phyloP scores from a whole-genome alignment of 2,888 invertebrate species.

The Limnephilus rhombicus region DNA sequence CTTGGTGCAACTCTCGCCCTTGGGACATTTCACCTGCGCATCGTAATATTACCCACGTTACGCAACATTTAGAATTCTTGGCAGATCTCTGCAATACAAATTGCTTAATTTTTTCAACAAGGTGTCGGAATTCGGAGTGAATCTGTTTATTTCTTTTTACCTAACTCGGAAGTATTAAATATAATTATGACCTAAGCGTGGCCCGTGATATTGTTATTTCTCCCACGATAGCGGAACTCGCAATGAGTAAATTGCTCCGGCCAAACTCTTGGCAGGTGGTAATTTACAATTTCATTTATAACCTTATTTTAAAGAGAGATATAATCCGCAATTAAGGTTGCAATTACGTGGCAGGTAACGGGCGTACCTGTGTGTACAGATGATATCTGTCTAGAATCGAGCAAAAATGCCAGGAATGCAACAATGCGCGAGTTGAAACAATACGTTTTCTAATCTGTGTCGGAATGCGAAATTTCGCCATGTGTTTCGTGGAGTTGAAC shows the following conservation, averaged over 20 bases:
- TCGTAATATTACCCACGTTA: not conserved
- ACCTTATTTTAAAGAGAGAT: conserved; percentile 32
- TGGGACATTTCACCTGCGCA: not conserved
- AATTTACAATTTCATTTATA: conserved; percentile 35
- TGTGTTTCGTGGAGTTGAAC: conserved; percentile 7
- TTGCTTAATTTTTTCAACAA: not conserved
- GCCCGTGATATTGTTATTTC: not conserved
- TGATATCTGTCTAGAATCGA: conserved; percentile 36
- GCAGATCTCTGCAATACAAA: not conserved
- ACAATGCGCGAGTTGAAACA: conserved; percentile 44
- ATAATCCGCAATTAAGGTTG: conserved; percentile 41
- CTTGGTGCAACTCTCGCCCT: not conserved
- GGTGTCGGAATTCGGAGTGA: not conserved
- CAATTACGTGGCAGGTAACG: conserved; percentile 32
- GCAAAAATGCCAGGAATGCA: conserved; percentile 46
- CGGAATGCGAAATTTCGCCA: conserved; percentile 45
- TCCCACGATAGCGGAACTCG: conserved; percentile 29
- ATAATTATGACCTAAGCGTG: conserved; percentile 25
- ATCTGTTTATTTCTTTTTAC: not conserved
- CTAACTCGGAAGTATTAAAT: not conserved
- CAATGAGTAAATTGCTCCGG: conserved; percentile 15
- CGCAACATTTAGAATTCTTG: not conserved
- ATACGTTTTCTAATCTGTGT: conserved; percentile 44
- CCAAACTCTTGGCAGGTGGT: conserved; percentile 38
- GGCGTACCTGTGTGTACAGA: conserved; percentile 25